phyloP scores from a whole-genome alignment of 2,797 vertebrate species.

The Chloroceryle inda region DNA sequence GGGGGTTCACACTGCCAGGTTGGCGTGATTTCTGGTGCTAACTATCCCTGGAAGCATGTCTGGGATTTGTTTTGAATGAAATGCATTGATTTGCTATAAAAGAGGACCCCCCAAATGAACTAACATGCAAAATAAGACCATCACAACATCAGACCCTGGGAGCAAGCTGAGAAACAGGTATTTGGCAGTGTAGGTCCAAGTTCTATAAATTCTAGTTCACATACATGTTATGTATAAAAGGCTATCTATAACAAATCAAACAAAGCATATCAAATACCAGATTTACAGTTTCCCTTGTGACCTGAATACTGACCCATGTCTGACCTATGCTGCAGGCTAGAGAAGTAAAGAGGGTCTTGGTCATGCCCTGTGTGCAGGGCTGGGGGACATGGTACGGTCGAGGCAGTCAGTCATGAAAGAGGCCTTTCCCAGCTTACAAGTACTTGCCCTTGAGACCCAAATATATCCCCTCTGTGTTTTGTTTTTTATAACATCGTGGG shows the following conservation, averaged over 20 bases:
- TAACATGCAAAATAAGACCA: not conserved
- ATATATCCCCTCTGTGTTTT: not conserved
- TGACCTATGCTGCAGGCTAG: not conserved
- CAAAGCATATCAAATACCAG: not conserved
- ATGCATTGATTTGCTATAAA: not conserved
- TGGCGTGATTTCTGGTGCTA: not conserved
- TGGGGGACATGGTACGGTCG: not conserved
- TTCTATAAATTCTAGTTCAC: not conserved
- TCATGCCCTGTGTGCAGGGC: not conserved
- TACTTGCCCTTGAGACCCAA: not conserved
- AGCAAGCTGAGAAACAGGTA: not conserved
- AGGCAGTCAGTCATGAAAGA: not conserved
- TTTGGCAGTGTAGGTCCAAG: not conserved
- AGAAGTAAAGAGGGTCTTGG: not conserved
- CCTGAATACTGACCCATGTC: not conserved
- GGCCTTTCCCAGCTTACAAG: not conserved
- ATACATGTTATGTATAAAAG: not conserved
- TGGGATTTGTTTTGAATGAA: not conserved
- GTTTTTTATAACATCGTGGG: not conserved
- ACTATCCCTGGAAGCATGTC: not conserved
- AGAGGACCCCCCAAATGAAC: not conserved
- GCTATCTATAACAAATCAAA: not conserved
- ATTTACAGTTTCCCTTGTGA: conserved; percentile 16
- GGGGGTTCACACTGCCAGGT: not conserved
- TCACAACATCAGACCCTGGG: not conserved